Base-by-base conservation (phyloP, 2,113 vertebrate species). In the Xiphophorus maculatus region DNA sequence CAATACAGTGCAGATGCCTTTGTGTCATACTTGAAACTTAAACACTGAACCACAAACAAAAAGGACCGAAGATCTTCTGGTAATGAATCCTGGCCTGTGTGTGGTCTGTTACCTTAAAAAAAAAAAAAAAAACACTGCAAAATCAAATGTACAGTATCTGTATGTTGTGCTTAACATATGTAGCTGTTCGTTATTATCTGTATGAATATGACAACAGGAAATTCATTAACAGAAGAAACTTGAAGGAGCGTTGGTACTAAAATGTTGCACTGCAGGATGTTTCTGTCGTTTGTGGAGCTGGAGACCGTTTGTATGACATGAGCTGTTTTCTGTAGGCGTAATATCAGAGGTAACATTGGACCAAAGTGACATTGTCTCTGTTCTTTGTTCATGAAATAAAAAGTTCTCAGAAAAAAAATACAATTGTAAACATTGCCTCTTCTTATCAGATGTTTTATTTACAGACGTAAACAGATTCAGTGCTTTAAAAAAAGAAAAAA, bases 21-120 rank as follows among this genome's bases (percentile, higher is more conserved):
- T 73, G 84, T 83, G 69, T 87, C 70, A 62, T 91, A 93, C 90
- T 91, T 91, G 89, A 93, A 91, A 69, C 69, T 58, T 65, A 64
- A 87, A 79, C 90, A 89, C 84, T 90, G 88, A 90, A 84, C 75
- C 37, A 28, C 42, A n/a, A 63, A 70, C 33, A 42, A 37, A 73
- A 74, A 60, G 78, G 66, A 81, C 66, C 86, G 76, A 84, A 71
- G 27, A 78, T 74, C 63, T 63, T 79, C 75, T 35, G 62, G 82
- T 71, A 37, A 62, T 77, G 62, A 83, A 71, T 61, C 51, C 69
- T 74, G 71, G 30, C 27, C 42, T 70, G 60, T 87, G 69, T 90
- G 69, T 60, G 8, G 6, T 78, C 63, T 87, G 71, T 60, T 74
- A 63, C 73, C 22, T 27, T 74, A 60, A 78, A 27, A 44, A 27